A percentile compares a stretch with the other conserved stretches of the same genome.
Conservation (phyloP, 30 jellyfish, hydroid and myxozoan species). For the Hydractinia symbiolongicarpus region DNA sequence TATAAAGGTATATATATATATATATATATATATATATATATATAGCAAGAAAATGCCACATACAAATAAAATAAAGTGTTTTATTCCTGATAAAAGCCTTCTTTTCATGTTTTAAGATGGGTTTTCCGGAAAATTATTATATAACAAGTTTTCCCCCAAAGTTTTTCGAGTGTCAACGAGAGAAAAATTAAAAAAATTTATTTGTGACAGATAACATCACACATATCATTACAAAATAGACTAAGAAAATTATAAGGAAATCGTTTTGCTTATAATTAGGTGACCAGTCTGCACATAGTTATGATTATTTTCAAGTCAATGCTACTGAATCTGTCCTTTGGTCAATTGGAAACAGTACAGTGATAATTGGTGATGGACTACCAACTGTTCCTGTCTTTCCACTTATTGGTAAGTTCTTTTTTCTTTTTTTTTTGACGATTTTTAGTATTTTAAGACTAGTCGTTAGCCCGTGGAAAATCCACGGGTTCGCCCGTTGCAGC, state of each 20-base stretch:
- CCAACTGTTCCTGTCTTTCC: not conserved
- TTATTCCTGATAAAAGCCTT: not conserved
- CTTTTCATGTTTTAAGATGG: not conserved
- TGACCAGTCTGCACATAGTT: not conserved
- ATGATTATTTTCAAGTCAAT: not conserved
- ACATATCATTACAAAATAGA: not conserved
- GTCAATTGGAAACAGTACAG: constrained; percentile 14
- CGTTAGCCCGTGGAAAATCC: too few species aligned
- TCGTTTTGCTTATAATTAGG: not conserved
- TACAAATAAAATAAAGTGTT: not conserved
- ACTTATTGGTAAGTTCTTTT: not conserved
- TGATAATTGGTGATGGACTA: not conserved
- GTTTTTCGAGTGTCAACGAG: too few species aligned
- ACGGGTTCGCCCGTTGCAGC: too few species aligned
- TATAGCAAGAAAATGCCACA: too few species aligned
- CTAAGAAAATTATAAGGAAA: not conserved
- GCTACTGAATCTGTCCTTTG: not conserved
- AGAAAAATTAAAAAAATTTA: not conserved
- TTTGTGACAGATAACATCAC: not conserved
- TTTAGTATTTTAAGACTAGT: not conserved
- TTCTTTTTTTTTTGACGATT: not conserved
- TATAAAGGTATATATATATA: too few species aligned
- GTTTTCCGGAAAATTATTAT: not conserved
- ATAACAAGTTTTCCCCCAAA: too few species aligned
- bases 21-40: too few species aligned